Conservation (phyloP, 2,797 vertebrate genomes). For the Coracias cyanogaster region DNA sequence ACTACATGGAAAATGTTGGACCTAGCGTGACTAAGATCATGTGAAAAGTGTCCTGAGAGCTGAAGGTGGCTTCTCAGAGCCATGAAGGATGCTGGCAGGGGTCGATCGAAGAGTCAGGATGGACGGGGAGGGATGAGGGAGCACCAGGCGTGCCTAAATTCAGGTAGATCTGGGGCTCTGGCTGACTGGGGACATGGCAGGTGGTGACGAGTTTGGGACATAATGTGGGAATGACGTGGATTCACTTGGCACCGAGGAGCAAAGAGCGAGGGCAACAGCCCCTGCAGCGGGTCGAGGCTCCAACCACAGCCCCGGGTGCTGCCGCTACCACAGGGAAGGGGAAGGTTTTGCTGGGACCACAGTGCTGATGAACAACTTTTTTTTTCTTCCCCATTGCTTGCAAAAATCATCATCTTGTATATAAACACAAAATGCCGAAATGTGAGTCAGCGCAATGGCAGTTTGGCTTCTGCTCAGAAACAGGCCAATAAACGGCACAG, state of each 20-base stretch:
- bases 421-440: constrained; percentile 40
- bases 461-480: not conserved
- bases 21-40: not conserved
- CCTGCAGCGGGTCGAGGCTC: rapidly evolving
- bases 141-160: not conserved
- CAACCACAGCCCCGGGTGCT: rapidly evolving
- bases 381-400: not conserved
- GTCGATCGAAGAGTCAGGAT: no score
- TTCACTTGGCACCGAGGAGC: rapidly evolving
- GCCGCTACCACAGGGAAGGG: not conserved
- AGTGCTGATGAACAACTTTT: not conserved
- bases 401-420: not conserved
- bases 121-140: not conserved
- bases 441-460: constrained; percentile 38
- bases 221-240: rapidly evolving
- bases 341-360: not conserved
- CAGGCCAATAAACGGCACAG: not conserved
- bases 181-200: rapidly evolving
- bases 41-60: not conserved
- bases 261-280: rapidly evolving
- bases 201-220: not conserved
- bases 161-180: not conserved
- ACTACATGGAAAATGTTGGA: not conserved
- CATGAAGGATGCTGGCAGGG: rapidly evolving
- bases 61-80: not conserved